These are phyloP conservation scores for Euzetes globulus DNA, from an alignment of 2,888 invertebrate species.

Conservation along the genomic window DNA sequence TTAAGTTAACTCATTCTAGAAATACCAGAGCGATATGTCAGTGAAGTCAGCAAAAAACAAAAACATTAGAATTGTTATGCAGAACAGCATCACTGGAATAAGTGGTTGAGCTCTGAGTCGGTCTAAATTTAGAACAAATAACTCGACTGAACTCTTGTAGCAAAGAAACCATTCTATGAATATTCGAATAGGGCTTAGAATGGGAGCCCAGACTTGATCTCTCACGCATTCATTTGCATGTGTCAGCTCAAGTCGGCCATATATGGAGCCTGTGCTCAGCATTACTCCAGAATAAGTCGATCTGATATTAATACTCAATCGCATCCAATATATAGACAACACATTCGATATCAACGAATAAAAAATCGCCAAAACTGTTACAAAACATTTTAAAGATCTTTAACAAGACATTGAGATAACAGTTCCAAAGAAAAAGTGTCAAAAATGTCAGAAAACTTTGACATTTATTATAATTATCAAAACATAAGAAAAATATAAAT, in stretches of 20 bases:
- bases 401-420: no score
- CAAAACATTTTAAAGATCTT: no score
- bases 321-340: not conserved
- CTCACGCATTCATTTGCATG: constrained; percentile 2
- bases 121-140: constrained; percentile 7
- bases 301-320: not conserved
- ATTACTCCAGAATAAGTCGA: not conserved
- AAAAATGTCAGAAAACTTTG: not conserved
- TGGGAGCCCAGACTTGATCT: constrained; percentile 16
- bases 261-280: not conserved
- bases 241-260: not conserved
- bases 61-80: not conserved
- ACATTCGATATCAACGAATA: not conserved
- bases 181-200: not conserved
- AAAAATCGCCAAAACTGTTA: not conserved
- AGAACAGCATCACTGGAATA: not conserved
- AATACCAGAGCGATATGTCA: not conserved
- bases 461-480: not conserved
- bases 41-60: not conserved
- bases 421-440: not conserved
- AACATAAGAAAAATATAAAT: not conserved
- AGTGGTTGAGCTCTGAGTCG: not conserved
- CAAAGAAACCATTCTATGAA: not conserved
- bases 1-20: not conserved
- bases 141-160: not conserved